Evolutionary conservation across 2,113 vertebrate genomes (phyloP), one percentile per base, ranked within the genome.

Genomic region (Bujurquina vittata): DNA sequence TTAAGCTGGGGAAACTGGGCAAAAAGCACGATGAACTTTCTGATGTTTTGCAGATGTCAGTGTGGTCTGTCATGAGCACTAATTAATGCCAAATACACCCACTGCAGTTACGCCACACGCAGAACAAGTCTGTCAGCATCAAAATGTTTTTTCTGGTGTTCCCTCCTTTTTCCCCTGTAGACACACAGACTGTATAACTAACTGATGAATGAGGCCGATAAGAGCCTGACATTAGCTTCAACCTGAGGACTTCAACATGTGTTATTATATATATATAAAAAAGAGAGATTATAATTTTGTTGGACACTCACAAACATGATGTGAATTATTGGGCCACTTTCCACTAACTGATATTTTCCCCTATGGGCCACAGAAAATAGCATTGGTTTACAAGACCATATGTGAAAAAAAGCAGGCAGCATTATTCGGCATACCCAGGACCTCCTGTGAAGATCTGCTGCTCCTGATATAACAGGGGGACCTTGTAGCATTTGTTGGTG

Each of bases 41-140:
- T 46, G 40, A 76, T 79, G 56, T 14, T 35, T 33, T 3, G 7
- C 83, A 89, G 80, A 86, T 72, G 37, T 62, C 72, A 72, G 40
- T 35, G 74, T n/a, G 52, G 56, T 75, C 9, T 26, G 79, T 75
- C 40, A 84, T 56, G 26, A n/a, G 40, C 63, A 37, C 7, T 10
- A 62, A 87, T 74, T 10, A 75, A n/a, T 11, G 10, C 65, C 22
- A 23, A 1, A n/a, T 37, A 81, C 88, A 84, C 62, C 55, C 62
- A 62, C 43, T 46, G 12, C 56, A n/a, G 75, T 52, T 57, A 57
- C 3, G 4, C 12, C 58, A 20, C 22, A 46, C 20, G 80, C 31
- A 20, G 37, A 81, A n/a, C 22, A 26, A 17, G 52, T 6, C 55
- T 61, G 58, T n/a, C 59, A 7, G 6, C 5, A 6, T 40, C 9